phyloP scores from a whole-genome alignment of 2,888 invertebrate genomes.

The Thera obeliscata region DNA sequence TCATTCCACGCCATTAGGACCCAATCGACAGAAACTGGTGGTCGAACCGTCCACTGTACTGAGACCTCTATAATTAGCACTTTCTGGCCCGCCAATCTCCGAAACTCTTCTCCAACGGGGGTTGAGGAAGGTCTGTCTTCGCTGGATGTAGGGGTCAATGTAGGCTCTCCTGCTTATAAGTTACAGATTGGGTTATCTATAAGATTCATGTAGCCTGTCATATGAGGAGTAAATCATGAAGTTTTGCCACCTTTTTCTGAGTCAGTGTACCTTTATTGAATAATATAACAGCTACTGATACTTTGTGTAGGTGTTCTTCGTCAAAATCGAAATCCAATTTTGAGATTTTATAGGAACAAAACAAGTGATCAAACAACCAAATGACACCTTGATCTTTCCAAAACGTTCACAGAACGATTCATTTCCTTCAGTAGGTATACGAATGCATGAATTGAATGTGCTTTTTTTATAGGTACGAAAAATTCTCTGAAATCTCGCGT shows the following conservation, averaged over 20 bases:
- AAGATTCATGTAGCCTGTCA: constrained; percentile 33
- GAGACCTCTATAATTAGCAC: constrained; percentile 55
- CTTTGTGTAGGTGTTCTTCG: too few relatives aligned
- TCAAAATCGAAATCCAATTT: too few relatives aligned
- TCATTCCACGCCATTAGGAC: constrained; percentile 66
- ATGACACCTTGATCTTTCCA: too few relatives aligned
- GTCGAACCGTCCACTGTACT: constrained; percentile 48
- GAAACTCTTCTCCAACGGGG: constrained; percentile 24
- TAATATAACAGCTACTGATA: too few relatives aligned
- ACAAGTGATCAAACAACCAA: too few relatives aligned
- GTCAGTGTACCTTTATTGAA: neutral
- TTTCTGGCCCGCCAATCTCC: constrained; percentile 38
- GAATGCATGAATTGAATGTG: too few relatives aligned
- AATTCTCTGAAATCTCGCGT: neutral
- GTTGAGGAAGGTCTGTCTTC: constrained; percentile 39
- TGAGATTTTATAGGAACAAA: too few relatives aligned
- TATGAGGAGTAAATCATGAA: constrained; percentile 9
- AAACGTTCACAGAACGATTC: too few relatives aligned
- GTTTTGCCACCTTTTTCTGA: neutral
- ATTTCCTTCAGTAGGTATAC: too few relatives aligned
- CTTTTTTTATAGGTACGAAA: too few relatives aligned
- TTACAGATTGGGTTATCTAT: constrained; percentile 45
- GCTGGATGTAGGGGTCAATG: constrained; percentile 44
- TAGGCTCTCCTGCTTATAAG: constrained; percentile 51
- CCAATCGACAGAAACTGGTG: constrained; percentile 64